Conservation (phyloP, 2,113 vertebrate genomes). For the Brienomyrus brachyistius region DNA sequence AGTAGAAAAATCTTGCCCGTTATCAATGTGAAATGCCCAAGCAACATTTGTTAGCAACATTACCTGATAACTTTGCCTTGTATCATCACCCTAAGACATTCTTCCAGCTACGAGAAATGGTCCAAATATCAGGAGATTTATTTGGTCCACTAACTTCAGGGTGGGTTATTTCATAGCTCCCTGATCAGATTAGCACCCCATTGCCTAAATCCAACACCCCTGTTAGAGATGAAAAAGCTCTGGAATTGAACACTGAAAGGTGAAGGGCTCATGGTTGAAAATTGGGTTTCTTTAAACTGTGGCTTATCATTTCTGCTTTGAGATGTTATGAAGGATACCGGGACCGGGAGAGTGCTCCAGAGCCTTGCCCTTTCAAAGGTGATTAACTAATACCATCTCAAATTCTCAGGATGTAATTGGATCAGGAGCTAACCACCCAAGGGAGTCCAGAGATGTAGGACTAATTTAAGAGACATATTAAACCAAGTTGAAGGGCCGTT, state of each 20-base stretch:
- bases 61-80: not conserved
- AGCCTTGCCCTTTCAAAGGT: constrained; percentile 31
- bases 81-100: not conserved
- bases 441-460: constrained; percentile 22
- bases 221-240: not conserved
- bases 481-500: not conserved
- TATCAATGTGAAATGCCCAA: not conserved
- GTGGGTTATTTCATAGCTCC: not conserved
- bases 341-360: constrained; percentile 29
- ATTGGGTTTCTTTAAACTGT: not conserved
- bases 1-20: not conserved
- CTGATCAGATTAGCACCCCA: not conserved
- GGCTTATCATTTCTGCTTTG: constrained; percentile 25
- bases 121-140: not conserved
- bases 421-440: constrained; percentile 21
- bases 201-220: not conserved
- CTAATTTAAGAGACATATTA: constrained; percentile 23
- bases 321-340: constrained; percentile 12
- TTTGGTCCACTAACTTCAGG: not conserved
- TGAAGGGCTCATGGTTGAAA: not conserved
- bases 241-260: not conserved
- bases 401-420: constrained; percentile 31
- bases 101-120: not conserved
- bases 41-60: not conserved
- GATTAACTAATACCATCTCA: constrained; percentile 33